Evolutionary conservation across 2,888 invertebrate species (phyloP), one percentile per base, ranked within the genome.

Genomic region (Caenorhabditis panamensis): DNA sequence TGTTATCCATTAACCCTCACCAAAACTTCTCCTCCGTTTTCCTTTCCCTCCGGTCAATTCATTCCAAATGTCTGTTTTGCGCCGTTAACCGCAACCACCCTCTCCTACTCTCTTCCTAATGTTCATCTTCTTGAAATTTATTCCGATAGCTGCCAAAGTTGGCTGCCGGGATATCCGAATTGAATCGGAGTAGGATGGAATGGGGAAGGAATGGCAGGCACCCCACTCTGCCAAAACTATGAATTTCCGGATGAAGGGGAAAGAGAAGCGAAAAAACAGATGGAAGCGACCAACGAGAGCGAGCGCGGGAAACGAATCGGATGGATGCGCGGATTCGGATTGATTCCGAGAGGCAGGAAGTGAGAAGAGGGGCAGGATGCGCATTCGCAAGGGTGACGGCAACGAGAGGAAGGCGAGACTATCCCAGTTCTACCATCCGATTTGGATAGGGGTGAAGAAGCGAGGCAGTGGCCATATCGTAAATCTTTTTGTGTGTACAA

Each of bases 401-500:
- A 31, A 31, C 18, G 22, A 8, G 36, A 36, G 36, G 6, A 41
- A 41, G 56, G 44, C 61, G 61, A 72, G 71, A 71, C 61, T 72
- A 63, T 64, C 69, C 51, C 63, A 49, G 26, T 63, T 63, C 63
- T 72, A 72, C 63, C 73, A 73, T 73, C 73, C 64, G 73, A 64
- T 64, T 64, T 26, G 75, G 73, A 63, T 63, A 63, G 58, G 41
- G 41, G 41, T 9, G 13, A 41, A 31, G 31, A 41, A 71, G 58
- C 63, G 58, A 58, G 63, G 56, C 54, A 71, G 64, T 59, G 64
- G 66, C 75, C 75, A 75, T 75, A 75, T 75, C 75, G 75, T 75
- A 75, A 75, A 75, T 75, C 75, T 75, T 75, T 75, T 66, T 66
- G 66, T 73, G 72, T 73, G 69, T 59, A 66, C 64, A 67, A 58